Conservation (phyloP, 1,140 invertebrate species). For the Reticulitermes speratus region DNA sequence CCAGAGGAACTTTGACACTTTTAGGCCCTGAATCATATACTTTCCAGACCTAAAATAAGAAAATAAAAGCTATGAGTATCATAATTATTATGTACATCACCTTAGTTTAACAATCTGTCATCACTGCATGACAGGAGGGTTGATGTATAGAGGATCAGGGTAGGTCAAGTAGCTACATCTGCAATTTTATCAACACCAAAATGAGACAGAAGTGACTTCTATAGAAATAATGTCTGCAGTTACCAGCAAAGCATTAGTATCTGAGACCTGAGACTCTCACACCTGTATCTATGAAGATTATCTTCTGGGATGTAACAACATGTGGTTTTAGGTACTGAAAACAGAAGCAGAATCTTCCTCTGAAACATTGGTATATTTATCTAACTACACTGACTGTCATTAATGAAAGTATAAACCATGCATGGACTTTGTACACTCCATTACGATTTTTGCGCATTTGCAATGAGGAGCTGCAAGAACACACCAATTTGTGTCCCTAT, state of each 20-base stretch:
- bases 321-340: no score
- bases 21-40: constrained; percentile 86
- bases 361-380: no score
- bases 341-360: no score
- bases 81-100: not conserved
- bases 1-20: constrained; percentile 71
- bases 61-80: constrained; percentile 31
- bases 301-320: no score
- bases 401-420: no score
- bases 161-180: constrained; percentile 20
- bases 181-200: constrained; percentile 23
- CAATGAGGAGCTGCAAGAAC: no score
- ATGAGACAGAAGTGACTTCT: not conserved
- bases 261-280: not conserved
- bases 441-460: no score
- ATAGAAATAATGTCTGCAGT: no score
- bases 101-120: not conserved
- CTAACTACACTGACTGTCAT: no score
- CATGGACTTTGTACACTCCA: no score
- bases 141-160: constrained; percentile 19
- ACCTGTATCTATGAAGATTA: not conserved
- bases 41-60: constrained; percentile 71
- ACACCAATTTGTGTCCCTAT: no score
- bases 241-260: no score
- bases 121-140: constrained; percentile 24